A percentile compares a stretch with the other conserved stretches of the same genome.
These are phyloP conservation scores for Aleiodes leptofemur DNA, from an alignment of 2,888 invertebrate genomes.

Conservation along the genomic window DNA sequence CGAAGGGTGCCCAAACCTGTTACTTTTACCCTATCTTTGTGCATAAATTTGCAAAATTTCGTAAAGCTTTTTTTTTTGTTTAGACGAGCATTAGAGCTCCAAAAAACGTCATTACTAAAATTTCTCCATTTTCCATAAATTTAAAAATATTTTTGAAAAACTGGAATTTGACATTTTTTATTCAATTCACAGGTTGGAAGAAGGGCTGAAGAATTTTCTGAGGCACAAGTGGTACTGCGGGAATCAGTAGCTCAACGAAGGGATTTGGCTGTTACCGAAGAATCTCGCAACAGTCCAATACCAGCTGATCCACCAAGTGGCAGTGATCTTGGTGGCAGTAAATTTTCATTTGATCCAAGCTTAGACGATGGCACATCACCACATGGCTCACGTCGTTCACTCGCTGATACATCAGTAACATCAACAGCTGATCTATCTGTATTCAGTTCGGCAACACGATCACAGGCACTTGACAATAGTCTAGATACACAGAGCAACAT, in stretches of 20 bases:
- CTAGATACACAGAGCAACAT: slow-evolving; percentile 86
- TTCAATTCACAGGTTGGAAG: slow-evolving; percentile 79
- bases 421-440: slow-evolving; percentile 89
- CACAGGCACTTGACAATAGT: slow-evolving; percentile 85
- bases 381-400: slow-evolving; percentile 85
- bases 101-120: no score
- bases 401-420: slow-evolving; percentile 90
- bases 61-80: neutral
- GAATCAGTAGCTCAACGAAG: slow-evolving; percentile 80
- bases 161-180: neutral
- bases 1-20: no score
- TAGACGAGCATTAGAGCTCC: no score
- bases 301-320: slow-evolving; percentile 69
- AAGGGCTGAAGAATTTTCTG: slow-evolving; percentile 86
- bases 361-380: slow-evolving; percentile 84
- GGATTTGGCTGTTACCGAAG: slow-evolving; percentile 66
- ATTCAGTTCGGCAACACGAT: slow-evolving; percentile 84
- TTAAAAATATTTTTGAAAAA: no score
- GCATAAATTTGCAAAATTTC: neutral
- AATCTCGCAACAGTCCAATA: slow-evolving; percentile 67
- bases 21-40: no score
- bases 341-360: slow-evolving; percentile 81
- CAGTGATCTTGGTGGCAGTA: slow-evolving; percentile 76
- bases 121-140: no score
- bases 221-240: slow-evolving; percentile 86